Conservation (phyloP, 53 echinoderm and acorn worm species). For the Apostichopus leukothele region DNA sequence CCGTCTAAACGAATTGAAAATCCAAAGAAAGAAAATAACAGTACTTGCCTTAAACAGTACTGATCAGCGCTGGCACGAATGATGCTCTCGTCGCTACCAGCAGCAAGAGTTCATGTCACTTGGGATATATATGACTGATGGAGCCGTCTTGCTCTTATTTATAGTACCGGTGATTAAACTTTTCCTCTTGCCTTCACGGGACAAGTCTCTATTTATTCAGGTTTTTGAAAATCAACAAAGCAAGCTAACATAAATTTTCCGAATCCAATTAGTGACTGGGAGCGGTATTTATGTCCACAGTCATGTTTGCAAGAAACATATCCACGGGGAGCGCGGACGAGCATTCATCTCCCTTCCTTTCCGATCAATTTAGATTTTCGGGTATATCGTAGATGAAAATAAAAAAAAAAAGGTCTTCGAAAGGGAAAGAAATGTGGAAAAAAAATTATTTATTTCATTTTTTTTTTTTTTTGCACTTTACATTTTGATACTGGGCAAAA, state of each 20-base stretch:
- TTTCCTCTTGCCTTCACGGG: background rate
- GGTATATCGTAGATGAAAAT: too few relatives aligned
- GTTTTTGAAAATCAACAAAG: slow-evolving; percentile 2
- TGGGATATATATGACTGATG: background rate
- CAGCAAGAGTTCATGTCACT: background rate
- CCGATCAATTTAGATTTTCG: too few relatives aligned
- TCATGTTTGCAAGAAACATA: slow-evolving; percentile 10
- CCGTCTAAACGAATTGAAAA: too few relatives aligned
- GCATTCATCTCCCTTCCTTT: too few relatives aligned
- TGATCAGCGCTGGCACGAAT: too few relatives aligned
- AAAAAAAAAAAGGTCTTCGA: too few relatives aligned
- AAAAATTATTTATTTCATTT: too few relatives aligned
- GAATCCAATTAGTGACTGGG: slow-evolving; percentile 1
- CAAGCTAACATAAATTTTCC: background rate
- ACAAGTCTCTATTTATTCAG: background rate
- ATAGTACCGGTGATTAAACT: background rate
- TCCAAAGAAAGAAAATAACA: too few relatives aligned
- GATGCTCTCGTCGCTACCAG: background rate
- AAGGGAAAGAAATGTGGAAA: too few relatives aligned
- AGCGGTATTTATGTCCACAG: background rate
- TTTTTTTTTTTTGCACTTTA: too few relatives aligned
- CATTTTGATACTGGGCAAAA: too few relatives aligned
- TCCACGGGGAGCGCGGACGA: background rate
- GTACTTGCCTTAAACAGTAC: too few relatives aligned
- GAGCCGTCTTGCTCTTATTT: background rate